Evolutionary conservation across 2,797 vertebrate genomes (phyloP).

Genomic region (Parambassis ranga): DNA sequence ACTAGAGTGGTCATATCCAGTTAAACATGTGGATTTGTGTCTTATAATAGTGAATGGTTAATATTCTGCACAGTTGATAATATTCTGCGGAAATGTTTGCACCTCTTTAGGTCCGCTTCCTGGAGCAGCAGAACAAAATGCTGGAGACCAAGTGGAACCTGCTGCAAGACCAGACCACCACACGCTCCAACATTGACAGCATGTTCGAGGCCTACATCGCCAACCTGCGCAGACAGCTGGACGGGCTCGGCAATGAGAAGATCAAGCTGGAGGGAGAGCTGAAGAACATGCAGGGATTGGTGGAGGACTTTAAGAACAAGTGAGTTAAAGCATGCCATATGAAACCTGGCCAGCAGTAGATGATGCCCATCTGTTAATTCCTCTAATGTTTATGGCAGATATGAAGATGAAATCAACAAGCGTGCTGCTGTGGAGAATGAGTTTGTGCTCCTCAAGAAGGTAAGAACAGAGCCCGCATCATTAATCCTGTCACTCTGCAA

Average conservation of each 20-base stretch:
- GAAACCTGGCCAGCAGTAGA: background rate
- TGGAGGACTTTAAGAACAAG: slow-evolving; percentile 84
- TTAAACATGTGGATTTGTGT: too few relatives aligned
- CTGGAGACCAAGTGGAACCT: slow-evolving; percentile 83
- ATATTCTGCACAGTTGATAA: too few relatives aligned
- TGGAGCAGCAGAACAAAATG: slow-evolving; percentile 86
- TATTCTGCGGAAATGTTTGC: background rate
- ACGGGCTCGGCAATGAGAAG: slow-evolving; percentile 80
- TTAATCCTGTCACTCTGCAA: background rate
- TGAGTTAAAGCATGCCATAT: slow-evolving; percentile 31
- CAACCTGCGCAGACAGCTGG: slow-evolving; percentile 81
- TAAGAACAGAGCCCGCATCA: slow-evolving; percentile 43
- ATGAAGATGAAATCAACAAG: slow-evolving; percentile 97
- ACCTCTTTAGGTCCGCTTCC: slow-evolving; percentile 74
- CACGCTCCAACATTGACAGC: slow-evolving; percentile 76
- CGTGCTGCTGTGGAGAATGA: slow-evolving; percentile 90
- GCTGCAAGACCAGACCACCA: slow-evolving; percentile 82
- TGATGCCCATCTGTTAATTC: background rate
- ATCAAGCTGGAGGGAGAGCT: slow-evolving; percentile 79
- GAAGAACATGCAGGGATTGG: slow-evolving; percentile 79
- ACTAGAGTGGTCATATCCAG: too few relatives aligned
- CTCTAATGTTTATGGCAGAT: slow-evolving; percentile 75
- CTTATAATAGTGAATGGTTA: too few relatives aligned
- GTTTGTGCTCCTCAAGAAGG: slow-evolving; percentile 97
- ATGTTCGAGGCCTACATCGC: slow-evolving; percentile 80